phyloP scores from a whole-genome alignment of 2,113 vertebrate species.

The Cyphomyrus plagiostoma region DNA sequence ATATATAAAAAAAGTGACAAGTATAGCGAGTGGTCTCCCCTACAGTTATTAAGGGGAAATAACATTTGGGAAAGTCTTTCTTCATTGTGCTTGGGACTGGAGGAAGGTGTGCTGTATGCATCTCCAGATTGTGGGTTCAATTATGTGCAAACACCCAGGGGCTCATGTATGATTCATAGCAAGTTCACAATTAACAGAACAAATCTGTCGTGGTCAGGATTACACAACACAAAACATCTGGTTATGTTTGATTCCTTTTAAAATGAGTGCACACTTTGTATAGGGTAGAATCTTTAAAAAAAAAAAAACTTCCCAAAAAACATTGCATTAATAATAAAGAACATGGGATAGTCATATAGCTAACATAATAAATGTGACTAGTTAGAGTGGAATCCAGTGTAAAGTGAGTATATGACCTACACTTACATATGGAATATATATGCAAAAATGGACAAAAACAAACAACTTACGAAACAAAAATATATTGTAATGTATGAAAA shows the following conservation, averaged over 20 bases:
- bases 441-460: not conserved
- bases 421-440: not conserved
- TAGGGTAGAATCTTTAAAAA: not conserved
- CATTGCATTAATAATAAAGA: not conserved
- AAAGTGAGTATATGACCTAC: not conserved
- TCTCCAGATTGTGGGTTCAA: too few relatives aligned
- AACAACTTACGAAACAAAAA: not conserved
- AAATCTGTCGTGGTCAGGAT: not conserved
- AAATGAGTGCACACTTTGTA: not conserved
- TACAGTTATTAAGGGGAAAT: too few relatives aligned
- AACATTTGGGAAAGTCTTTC: too few relatives aligned
- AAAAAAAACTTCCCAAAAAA: not conserved
- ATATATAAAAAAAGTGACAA: too few relatives aligned
- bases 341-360: not conserved
- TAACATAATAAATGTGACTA: not conserved
- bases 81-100: too few relatives aligned
- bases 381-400: not conserved
- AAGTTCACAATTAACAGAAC: not conserved
- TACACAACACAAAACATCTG: not conserved
- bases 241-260: not conserved
- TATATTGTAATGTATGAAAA: too few relatives aligned
- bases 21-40: too few relatives aligned
- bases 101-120: too few relatives aligned
- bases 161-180: constrained; percentile 1
- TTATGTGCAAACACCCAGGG: not conserved